These are phyloP conservation scores for Malurus leucopterus DNA, from an alignment of 2,797 vertebrate species.

Conservation along the genomic window DNA sequence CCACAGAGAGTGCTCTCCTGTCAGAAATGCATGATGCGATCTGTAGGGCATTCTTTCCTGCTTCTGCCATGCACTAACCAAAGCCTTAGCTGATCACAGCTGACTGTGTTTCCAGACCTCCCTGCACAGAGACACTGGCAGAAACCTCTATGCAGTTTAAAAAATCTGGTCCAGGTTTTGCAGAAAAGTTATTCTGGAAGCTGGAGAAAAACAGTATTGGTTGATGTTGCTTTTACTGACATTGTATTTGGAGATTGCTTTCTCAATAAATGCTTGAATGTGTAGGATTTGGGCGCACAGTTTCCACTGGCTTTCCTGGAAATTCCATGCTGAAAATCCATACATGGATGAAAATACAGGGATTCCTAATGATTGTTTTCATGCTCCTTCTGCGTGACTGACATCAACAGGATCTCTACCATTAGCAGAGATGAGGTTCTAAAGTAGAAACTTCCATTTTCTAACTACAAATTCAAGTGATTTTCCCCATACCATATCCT, in stretches of 20 bases:
- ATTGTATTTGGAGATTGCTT: neutral
- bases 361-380: neutral
- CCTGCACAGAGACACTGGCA: neutral
- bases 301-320: neutral
- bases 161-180: neutral
- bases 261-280: neutral
- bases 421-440: neutral
- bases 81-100: neutral
- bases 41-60: neutral
- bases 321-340: neutral
- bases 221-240: rapidly evolving
- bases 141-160: neutral
- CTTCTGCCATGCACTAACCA: neutral
- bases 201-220: neutral
- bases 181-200: neutral
- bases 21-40: neutral
- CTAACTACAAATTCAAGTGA: neutral
- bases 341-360: neutral
- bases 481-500: neutral
- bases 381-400: neutral
- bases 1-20: neutral
- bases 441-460: neutral
- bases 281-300: neutral
- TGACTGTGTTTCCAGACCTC: neutral
- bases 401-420: neutral